These are phyloP conservation scores for Rhamphomyia laevipes DNA, from an alignment of 2,888 invertebrate genomes.

Conservation along the genomic window DNA sequence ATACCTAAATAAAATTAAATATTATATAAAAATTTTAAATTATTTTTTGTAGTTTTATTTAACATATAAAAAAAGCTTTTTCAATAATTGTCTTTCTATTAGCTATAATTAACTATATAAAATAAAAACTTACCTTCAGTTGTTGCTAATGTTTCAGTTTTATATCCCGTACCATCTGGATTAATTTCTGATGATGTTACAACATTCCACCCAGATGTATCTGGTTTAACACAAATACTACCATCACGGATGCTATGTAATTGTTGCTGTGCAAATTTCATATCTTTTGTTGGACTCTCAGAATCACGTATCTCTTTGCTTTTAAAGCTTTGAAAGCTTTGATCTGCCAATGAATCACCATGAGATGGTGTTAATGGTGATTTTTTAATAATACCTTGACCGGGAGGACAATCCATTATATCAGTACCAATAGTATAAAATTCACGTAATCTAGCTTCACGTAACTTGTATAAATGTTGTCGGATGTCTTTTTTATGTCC, in stretches of 20 bases:
- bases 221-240: conserved; percentile 21
- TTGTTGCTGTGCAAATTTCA: conserved; percentile 30
- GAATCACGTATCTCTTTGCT: conserved; percentile 69
- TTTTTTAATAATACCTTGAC: conserved; percentile 35
- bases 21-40: neutral
- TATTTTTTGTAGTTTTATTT: neutral
- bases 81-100: neutral
- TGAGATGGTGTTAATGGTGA: conserved; percentile 40
- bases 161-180: conserved; percentile 51
- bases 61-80: neutral
- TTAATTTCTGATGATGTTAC: conserved; percentile 49
- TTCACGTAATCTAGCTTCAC: conserved; percentile 65
- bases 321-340: conserved; percentile 66
- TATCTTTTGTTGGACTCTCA: conserved; percentile 53
- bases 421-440: conserved; percentile 48
- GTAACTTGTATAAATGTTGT: conserved; percentile 70
- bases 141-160: conserved; percentile 47
- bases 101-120: neutral
- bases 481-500: conserved; percentile 78
- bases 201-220: conserved; percentile 54
- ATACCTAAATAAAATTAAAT: conserved; percentile 39
- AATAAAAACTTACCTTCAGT: conserved; percentile 42
- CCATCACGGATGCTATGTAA: conserved; percentile 20
- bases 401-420: conserved; percentile 33
- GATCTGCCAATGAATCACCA: conserved; percentile 59